Conservation (phyloP, 2,888 invertebrate genomes). For the Axea sp. region DNA sequence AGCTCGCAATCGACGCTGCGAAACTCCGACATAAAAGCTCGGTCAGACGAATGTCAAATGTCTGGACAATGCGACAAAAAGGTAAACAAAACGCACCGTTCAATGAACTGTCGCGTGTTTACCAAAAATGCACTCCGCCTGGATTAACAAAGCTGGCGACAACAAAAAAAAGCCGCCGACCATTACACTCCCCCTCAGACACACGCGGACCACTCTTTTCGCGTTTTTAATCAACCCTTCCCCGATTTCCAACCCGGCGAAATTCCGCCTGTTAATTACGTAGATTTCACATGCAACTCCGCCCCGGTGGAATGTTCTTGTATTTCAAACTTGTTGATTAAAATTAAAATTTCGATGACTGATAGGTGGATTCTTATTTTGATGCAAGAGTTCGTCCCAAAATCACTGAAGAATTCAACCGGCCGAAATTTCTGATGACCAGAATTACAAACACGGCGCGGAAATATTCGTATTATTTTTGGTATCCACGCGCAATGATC, state of each 20-base stretch:
- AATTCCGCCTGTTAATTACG: constrained; percentile 79
- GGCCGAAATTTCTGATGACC: constrained; percentile 34
- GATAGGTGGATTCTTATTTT: constrained; percentile 39
- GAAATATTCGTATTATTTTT: constrained; percentile 49
- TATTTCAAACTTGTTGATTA: neutral
- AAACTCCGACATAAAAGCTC: constrained; percentile 25
- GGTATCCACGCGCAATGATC: constrained; percentile 23
- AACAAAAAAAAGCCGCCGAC: neutral
- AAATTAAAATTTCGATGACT: constrained; percentile 56
- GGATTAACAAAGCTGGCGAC: constrained; percentile 6
- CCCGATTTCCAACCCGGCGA: constrained; percentile 58
- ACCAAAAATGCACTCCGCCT: constrained; percentile 5
- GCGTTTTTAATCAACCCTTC: constrained; percentile 66
- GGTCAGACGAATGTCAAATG: constrained; percentile 38
- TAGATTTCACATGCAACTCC: constrained; percentile 76
- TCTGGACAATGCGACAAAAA: constrained; percentile 26
- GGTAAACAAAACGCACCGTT: constrained; percentile 9
- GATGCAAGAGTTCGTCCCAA: constrained; percentile 3
- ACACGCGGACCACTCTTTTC: constrained; percentile 17
- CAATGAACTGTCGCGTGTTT: constrained; percentile 27
- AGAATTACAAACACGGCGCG: constrained; percentile 25
- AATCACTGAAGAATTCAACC: constrained; percentile 22
- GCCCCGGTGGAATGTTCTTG: constrained; percentile 73
- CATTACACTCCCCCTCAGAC: neutral
- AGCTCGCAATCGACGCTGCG: constrained; percentile 14